phyloP scores from a whole-genome alignment of 2,888 invertebrate species.

The Ophion ellenae region DNA sequence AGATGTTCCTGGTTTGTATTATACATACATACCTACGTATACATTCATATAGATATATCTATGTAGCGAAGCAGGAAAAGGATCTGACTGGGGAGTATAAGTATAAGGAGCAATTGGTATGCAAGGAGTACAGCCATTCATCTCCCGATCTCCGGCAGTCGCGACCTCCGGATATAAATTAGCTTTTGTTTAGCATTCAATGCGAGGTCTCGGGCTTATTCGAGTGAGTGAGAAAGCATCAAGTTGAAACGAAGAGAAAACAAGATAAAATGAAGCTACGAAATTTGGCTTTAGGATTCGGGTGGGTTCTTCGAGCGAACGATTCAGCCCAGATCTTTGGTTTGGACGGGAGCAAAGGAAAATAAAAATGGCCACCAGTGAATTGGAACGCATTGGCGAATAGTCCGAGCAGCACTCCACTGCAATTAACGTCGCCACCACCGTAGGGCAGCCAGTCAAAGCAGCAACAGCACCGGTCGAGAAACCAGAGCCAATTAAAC shows the following conservation, averaged over 20 bases:
- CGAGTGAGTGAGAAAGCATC: slow-evolving; percentile 62
- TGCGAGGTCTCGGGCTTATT: slow-evolving; percentile 74
- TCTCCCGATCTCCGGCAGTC: slow-evolving; percentile 82
- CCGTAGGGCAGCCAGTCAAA: slow-evolving; percentile 70
- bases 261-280: slow-evolving; percentile 18
- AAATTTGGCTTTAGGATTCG: slow-evolving; percentile 6
- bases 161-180: slow-evolving; percentile 83
- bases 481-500: slow-evolving; percentile 73
- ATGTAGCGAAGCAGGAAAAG: neutral
- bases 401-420: slow-evolving; percentile 70
- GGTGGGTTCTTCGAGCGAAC: neutral
- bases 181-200: slow-evolving; percentile 84
- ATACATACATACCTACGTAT: slow-evolving; percentile 28
- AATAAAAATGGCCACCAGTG: neutral
- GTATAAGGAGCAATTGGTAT: slow-evolving; percentile 78
- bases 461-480: slow-evolving; percentile 32
- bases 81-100: slow-evolving; percentile 35
- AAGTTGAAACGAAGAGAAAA: slow-evolving; percentile 12
- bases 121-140: slow-evolving; percentile 82
- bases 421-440: slow-evolving; percentile 81
- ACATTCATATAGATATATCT: neutral
- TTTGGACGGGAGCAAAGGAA: neutral
- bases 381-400: slow-evolving; percentile 35
- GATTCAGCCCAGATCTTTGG: neutral
- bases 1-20: slow-evolving; percentile 25